Conservation (phyloP, 2,888 invertebrate species). For the Thumatha senex region DNA sequence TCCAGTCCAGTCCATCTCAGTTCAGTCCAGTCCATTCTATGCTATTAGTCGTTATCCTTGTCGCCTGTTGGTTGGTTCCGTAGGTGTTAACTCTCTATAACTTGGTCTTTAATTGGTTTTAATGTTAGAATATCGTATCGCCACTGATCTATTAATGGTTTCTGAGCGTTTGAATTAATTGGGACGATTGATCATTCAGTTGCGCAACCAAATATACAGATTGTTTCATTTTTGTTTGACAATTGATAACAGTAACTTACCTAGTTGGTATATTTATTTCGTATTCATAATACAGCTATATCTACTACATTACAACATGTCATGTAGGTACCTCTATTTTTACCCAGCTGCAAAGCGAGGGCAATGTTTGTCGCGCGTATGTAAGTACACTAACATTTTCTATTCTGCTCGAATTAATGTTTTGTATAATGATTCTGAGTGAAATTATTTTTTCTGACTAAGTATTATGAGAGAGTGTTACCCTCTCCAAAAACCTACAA, state of each 20-base stretch:
- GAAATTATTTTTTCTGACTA: too few species aligned
- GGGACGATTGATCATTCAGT: slow-evolving; percentile 30
- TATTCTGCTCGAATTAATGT: too few species aligned
- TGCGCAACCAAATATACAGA: slow-evolving; percentile 34
- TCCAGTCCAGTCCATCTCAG: too few species aligned
- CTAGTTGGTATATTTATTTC: slow-evolving; percentile 9
- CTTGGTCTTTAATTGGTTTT: slow-evolving; percentile 18
- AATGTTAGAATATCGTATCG: slow-evolving; percentile 1
- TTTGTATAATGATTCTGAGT: too few species aligned
- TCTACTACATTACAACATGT: not conserved
- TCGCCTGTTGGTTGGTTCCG: not conserved
- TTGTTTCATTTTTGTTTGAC: slow-evolving; percentile 38
- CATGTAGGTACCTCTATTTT: too few species aligned
- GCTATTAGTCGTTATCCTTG: not conserved
- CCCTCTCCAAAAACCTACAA: too few species aligned
- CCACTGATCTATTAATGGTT: slow-evolving; percentile 25
- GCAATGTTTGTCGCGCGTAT: too few species aligned
- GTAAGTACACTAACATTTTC: too few species aligned
- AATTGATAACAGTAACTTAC: slow-evolving; percentile 20
- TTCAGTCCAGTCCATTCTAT: too few species aligned
- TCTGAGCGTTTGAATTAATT: slow-evolving; percentile 46
- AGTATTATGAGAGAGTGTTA: too few species aligned
- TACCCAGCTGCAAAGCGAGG: too few species aligned
- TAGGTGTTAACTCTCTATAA: not conserved
- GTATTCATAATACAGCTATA: not conserved